phyloP scores from a whole-genome alignment of 35 echinoderm and acorn worm species.

The Amphiura filiformis region DNA sequence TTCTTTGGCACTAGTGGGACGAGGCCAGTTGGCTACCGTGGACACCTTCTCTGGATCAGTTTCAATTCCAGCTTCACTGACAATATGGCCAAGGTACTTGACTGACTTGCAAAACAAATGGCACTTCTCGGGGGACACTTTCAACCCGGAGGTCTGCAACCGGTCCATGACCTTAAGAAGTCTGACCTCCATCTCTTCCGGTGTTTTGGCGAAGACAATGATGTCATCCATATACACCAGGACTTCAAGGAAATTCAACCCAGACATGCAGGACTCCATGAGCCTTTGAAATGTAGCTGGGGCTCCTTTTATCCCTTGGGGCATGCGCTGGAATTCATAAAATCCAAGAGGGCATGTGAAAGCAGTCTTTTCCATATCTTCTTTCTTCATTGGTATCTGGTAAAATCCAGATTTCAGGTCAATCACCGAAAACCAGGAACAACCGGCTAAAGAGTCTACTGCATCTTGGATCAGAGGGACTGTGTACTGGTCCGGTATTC shows the following conservation, averaged over 20 bases:
- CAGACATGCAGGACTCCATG: constrained; percentile 71
- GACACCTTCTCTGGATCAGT: constrained; percentile 55
- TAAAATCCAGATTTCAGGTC: constrained; percentile 80
- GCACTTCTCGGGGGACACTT: constrained; percentile 56
- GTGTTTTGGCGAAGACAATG: constrained; percentile 46
- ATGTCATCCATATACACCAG: constrained; percentile 71
- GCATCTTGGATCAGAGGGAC: constrained; percentile 67
- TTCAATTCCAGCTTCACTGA: constrained; percentile 39
- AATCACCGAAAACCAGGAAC: constrained; percentile 71
- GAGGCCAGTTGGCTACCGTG: constrained; percentile 35
- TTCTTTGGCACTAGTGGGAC: constrained; percentile 42
- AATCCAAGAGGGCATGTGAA: constrained; percentile 70
- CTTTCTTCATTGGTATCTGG: constrained; percentile 58
- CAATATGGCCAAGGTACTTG: constrained; percentile 65
- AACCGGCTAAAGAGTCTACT: constrained; percentile 39
- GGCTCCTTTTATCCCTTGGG: constrained; percentile 61
- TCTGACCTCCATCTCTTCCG: constrained; percentile 59
- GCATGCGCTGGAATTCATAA: constrained; percentile 61
- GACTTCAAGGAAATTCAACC: constrained; percentile 48
- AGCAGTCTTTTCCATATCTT: constrained; percentile 69
- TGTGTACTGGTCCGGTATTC: constrained; percentile 55
- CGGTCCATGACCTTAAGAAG: constrained; percentile 46
- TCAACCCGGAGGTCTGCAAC: constrained; percentile 55
- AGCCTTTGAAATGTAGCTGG: constrained; percentile 73
- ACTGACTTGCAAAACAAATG: constrained; percentile 26